Base-by-base conservation (phyloP, 2,113 vertebrate species). In the Eleginops maclovinus region DNA sequence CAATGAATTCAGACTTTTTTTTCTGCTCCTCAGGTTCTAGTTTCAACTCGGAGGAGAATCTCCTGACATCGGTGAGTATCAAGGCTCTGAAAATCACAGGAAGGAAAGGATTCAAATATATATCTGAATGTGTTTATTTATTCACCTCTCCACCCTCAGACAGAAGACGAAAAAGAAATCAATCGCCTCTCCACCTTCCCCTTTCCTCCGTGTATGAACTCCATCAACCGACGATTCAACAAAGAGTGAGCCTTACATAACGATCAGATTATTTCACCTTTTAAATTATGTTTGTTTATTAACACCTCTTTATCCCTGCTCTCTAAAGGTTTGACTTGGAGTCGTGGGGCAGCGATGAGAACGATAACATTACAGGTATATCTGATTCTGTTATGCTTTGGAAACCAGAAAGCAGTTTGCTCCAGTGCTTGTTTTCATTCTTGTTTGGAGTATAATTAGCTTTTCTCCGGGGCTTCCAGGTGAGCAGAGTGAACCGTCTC, bases 141-240 rank as follows among this genome's bases (percentile, higher is more conserved):
- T 58, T 65, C 11, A 50, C 13, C 4, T 43, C 1, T 61, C 10
- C 43, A 22, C 43, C 51, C 47, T 72, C 83, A 95, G 92, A 55
- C 82, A 21, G 87, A 92, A 56, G 95, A 96, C 0, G 97, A 97
- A 85, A 97, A 96, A 92, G 97, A 98, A 54, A 97, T 98, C 87
- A 98, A 99, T 80, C 94, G 97, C 1, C 96, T 99, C 14, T 99
- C 97, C 46, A 98, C 95, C 5, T 96, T 98, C 60, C 95, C 97
- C 9, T 99, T 98, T 65, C 97, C 97, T 1, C 97, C 97, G 7
- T 97, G 97, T 11, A 85, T 94, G 0, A 96, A 96, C 87, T 99
- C 97, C 88, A 97, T 99, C 85, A 94, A 97, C 63, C 94, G 97
- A 1, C 88, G 97, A 54, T 75, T 77, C 72, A 94, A 92, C 77